Base-by-base conservation (phyloP, 2,797 vertebrate species). In the Alfaro cultratus region DNA sequence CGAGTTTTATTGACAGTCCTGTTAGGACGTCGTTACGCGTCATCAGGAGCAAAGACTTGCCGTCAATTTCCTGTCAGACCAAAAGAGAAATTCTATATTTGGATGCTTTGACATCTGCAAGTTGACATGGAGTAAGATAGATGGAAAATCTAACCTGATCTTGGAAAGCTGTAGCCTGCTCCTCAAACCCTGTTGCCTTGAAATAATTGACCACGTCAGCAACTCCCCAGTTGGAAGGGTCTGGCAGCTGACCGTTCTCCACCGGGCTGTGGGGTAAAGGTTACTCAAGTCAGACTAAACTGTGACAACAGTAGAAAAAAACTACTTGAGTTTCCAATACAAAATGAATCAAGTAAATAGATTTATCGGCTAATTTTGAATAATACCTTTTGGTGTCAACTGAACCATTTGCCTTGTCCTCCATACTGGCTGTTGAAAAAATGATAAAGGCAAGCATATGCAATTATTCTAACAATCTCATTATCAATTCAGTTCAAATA, bases 21-120 rank as follows among this genome's bases (percentile, higher is more conserved):
- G 98, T 99, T 92, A 99, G 94, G 88, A 99, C 99, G 73, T 99
- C 99, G 78, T 99, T 98, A 74, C 99, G 98, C 36, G 98, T 99
- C 99, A 99, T 99, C 94, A 99, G 93, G 80, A 99, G 96, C 89
- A 99, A 96, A 75, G 99, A 99, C 93, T 99, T 99, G 81, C 98
- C 99, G 92, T 99, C 99, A 82, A 99, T 99, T 96, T 99, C 98
- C 99, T 99, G 94, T 85, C 93, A 84, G 84, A 85, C 85, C 93
- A 89, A 78, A 10, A 89, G 51, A 79, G 45, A 46, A 62, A 11
- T 53, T 77, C 55, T 39, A 57, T 64, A 67, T 55, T 71, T 64
- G 7, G 51, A 51, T 12, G n/a, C 78, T 34, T 80, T 31, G 49
- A 41, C 1, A 46, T 13, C 36, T 0, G 0, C 43, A 31, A 43